phyloP scores from a whole-genome alignment of 2,888 invertebrate species.

The Andrena haemorrhoa region DNA sequence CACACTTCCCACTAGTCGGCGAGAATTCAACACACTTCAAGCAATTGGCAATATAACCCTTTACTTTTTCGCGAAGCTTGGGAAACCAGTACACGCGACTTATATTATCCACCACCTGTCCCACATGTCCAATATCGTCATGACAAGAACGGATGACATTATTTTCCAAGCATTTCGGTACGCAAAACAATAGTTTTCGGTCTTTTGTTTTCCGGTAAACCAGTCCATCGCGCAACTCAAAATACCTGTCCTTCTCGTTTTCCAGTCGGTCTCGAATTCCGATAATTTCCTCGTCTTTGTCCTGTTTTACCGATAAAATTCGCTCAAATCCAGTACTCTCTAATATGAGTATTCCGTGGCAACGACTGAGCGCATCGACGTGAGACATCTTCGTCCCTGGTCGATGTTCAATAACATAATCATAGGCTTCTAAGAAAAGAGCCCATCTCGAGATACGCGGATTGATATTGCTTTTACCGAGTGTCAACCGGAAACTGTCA shows the following conservation, averaged over 20 bases:
- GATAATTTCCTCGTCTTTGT: slow-evolving; percentile 15
- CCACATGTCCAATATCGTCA: neutral
- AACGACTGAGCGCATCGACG: slow-evolving; percentile 28
- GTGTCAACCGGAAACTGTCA: slow-evolving; percentile 20
- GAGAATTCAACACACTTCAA: neutral
- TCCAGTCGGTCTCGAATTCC: slow-evolving; percentile 20
- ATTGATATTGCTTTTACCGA: slow-evolving; percentile 4
- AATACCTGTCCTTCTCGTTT: slow-evolving; percentile 8
- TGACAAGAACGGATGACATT: slow-evolving; percentile 15
- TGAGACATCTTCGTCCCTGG: slow-evolving; percentile 20
- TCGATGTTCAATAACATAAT: neutral
- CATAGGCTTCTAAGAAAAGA: no score
- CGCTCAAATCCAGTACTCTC: slow-evolving; percentile 26
- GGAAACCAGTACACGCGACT: neutral
- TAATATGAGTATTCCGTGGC: neutral
- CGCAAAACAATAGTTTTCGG: slow-evolving; percentile 4
- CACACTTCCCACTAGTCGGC: neutral
- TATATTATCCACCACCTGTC: neutral
- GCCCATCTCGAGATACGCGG: slow-evolving; percentile 10
- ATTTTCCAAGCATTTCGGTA: neutral
- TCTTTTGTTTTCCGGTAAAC: slow-evolving; percentile 22
- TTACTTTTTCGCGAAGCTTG: neutral
- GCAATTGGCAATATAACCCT: slow-evolving; percentile 19
- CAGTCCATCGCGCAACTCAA: slow-evolving; percentile 30
- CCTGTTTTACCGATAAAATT: slow-evolving; percentile 10